Conservation (phyloP, 2,888 invertebrate species). For the Nemurella pictetii region DNA sequence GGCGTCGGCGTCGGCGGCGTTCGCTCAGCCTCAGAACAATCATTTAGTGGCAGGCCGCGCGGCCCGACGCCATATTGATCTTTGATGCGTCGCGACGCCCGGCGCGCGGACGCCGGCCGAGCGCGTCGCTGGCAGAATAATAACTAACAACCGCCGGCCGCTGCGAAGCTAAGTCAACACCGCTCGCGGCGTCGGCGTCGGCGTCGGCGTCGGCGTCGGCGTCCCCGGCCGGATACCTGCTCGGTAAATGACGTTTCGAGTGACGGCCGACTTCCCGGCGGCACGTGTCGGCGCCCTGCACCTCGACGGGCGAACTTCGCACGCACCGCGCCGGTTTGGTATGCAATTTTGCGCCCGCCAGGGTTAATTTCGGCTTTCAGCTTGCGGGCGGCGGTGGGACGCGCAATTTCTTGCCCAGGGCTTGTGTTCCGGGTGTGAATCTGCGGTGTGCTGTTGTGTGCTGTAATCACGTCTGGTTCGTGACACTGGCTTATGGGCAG, state of each 20-base stretch:
- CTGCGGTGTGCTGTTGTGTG: too few relatives aligned
- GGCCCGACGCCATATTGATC: background rate
- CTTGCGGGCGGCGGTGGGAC: too few relatives aligned
- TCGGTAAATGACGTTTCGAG: background rate
- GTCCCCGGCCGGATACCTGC: background rate
- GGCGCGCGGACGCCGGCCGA: background rate
- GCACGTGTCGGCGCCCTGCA: background rate
- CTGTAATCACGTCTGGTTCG: too few relatives aligned
- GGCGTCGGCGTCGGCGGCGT: background rate
- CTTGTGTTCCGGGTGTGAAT: too few relatives aligned
- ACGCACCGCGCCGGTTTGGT: too few relatives aligned
- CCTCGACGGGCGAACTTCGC: too few relatives aligned
- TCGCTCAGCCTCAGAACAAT: background rate
- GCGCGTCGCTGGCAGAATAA: background rate
- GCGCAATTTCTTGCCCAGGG: too few relatives aligned
- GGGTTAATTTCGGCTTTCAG: too few relatives aligned
- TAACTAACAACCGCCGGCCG: background rate
- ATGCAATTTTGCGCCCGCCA: too few relatives aligned
- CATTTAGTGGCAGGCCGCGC: background rate
- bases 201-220: too few relatives aligned
- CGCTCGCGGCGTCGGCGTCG: background rate
- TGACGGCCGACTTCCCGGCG: background rate
- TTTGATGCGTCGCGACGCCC: background rate
- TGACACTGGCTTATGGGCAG: too few relatives aligned
- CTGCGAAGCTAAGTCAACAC: background rate